phyloP scores from a whole-genome alignment of 2,888 invertebrate genomes.

The Macropis europaea region DNA sequence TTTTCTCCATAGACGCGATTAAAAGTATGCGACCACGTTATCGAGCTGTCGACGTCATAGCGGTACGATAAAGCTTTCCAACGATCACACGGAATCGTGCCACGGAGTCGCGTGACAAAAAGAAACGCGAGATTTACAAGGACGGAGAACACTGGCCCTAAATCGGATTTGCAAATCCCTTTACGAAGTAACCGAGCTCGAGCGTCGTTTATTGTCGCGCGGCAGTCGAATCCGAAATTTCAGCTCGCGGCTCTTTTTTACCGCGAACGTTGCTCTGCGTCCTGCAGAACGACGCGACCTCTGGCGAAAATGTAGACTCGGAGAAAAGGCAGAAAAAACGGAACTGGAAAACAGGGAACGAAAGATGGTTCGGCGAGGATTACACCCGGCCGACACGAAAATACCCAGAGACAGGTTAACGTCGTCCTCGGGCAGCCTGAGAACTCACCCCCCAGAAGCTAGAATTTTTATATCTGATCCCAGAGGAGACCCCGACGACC shows the following conservation, averaged over 20 bases:
- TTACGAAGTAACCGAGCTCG: slow-evolving; percentile 30
- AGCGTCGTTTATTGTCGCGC: slow-evolving; percentile 43
- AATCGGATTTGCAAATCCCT: slow-evolving; percentile 53
- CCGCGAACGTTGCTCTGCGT: background rate
- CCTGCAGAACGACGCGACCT: background rate
- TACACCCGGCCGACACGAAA: slow-evolving; percentile 54
- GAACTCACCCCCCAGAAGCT: slow-evolving; percentile 41
- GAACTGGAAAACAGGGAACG: background rate
- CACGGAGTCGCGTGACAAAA: background rate
- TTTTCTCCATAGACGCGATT: too few relatives aligned
- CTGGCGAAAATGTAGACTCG: slow-evolving; percentile 31
- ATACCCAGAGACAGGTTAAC: slow-evolving; percentile 61
- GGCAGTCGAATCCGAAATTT: slow-evolving; percentile 40
- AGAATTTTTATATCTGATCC: slow-evolving; percentile 59
- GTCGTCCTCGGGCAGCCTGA: slow-evolving; percentile 43
- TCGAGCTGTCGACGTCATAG: background rate
- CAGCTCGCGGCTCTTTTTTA: background rate
- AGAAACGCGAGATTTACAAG: slow-evolving; percentile 32
- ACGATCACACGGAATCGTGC: background rate
- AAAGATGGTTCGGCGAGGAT: slow-evolving; percentile 43
- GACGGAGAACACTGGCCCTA: slow-evolving; percentile 22
- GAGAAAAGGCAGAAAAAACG: background rate
- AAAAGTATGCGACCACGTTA: background rate
- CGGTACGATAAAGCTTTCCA: background rate
- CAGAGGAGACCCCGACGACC: slow-evolving; percentile 42